Conservation (phyloP, 2,888 invertebrate genomes). For the Sepioteuthis lessoniana region DNA sequence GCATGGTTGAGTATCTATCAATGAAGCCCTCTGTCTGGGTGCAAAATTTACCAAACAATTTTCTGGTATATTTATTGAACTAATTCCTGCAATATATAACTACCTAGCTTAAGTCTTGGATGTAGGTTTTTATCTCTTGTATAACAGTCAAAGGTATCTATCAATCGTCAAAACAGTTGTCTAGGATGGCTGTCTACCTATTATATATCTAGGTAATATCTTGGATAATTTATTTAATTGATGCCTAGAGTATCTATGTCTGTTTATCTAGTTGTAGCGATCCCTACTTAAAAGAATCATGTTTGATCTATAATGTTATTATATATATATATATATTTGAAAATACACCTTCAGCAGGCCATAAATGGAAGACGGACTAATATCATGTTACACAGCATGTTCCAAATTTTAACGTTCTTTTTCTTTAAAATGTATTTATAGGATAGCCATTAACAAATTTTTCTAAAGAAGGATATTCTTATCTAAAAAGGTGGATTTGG, state of each 20-base stretch:
- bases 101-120: not conserved
- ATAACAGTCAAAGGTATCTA: not conserved
- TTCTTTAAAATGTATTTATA: too few species aligned
- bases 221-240: not conserved
- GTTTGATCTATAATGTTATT: too few species aligned
- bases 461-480: too few species aligned
- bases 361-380: too few species aligned
- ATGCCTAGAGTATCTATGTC: not conserved
- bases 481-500: too few species aligned
- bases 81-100: not conserved
- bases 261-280: not conserved
- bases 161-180: not conserved
- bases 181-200: not conserved
- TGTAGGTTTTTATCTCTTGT: not conserved
- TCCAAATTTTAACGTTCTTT: too few species aligned
- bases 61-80: not conserved
- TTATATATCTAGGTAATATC: not conserved
- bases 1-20: not conserved
- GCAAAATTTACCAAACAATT: not conserved
- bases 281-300: not conserved
- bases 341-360: too few species aligned
- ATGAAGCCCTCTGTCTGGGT: not conserved
- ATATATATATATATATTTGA: too few species aligned
- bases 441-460: too few species aligned
- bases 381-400: too few species aligned